Percentiles rank a stretch among this genome's conserved stretches.
Conservation (phyloP, 2,888 invertebrate genomes). For the Magallana nippona region DNA sequence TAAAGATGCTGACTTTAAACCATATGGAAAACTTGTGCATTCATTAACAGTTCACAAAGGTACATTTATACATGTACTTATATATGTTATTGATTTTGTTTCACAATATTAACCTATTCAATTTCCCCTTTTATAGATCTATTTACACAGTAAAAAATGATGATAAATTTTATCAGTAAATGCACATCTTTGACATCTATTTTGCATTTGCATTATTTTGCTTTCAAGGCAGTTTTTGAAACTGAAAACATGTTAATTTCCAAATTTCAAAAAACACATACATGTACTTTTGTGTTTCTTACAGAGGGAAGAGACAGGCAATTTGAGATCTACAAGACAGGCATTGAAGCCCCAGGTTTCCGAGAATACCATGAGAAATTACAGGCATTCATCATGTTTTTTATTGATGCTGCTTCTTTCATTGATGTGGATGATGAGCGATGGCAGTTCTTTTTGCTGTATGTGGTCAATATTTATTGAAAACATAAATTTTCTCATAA, state of each 20-base stretch:
- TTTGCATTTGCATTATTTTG: too few species aligned
- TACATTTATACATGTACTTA: slow-evolving; percentile 53
- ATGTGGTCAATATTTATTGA: slow-evolving; percentile 54
- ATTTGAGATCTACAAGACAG: slow-evolving; percentile 91
- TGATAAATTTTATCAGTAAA: too few species aligned
- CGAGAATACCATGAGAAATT: slow-evolving; percentile 89
- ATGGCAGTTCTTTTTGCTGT: slow-evolving; percentile 84
- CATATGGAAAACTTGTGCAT: slow-evolving; percentile 81
- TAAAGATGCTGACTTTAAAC: slow-evolving; percentile 87
- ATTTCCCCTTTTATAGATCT: too few species aligned
- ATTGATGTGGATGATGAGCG: slow-evolving; percentile 95
- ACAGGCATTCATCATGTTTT: slow-evolving; percentile 96
- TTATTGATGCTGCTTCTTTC: slow-evolving; percentile 96
- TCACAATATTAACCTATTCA: too few species aligned
- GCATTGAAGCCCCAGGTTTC: slow-evolving; percentile 86
- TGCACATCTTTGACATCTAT: too few species aligned
- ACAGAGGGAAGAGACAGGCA: slow-evolving; percentile 66
- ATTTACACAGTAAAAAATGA: too few species aligned
- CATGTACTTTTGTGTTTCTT: slow-evolving; percentile 37
- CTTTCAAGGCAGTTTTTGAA: too few species aligned
- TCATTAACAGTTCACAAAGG: slow-evolving; percentile 73
- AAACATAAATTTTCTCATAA: too few species aligned
- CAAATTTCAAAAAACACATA: background rate
- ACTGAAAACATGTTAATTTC: background rate
- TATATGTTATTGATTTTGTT: too few species aligned